Base-by-base conservation (phyloP, 2,113 vertebrate species). In the Psilopsiagon aurifrons region DNA sequence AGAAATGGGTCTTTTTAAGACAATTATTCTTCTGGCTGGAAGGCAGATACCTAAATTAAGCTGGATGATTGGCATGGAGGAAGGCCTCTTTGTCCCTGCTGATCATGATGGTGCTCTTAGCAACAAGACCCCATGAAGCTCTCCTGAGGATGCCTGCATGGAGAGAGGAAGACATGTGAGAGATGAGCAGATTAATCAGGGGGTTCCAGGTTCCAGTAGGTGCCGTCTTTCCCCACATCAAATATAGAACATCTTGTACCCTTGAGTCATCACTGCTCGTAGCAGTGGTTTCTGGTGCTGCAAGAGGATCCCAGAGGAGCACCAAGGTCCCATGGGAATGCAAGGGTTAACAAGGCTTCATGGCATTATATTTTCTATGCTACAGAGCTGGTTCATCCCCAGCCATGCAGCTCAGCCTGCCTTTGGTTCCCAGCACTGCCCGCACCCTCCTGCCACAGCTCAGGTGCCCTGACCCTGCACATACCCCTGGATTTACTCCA, bases 101-200 rank as follows among this genome's bases (percentile, higher is more conserved):
- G 63, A 62, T 54, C 49, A 10, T 4, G 2, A 2, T 1, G 4
- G 17, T 22, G 55, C 31, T 77, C 31, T 64, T 41, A 37, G 51
- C 23, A 75, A 2, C 31, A 4, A 11, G 28, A 31, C 0, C 8
- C 6, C 2, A 0, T 2, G 35, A 22, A 23, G 3, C 5, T 20
- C 80, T 69, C 24, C 63, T 54, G 73, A 41, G 69, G 54, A 19
- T 37, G 41, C 4, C 49, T 59, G 13, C 24, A 59, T 35, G 57
- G 57, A 59, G 57, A 35, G 22, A 59, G n/a, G 22, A 35, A 35
- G 57, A 35, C 1, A 15, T 35, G 62, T 44, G 80, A 31, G 64
- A 27, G 16, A 46, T 0, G 6, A 43, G 16, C 23, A 52, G 33
- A 29, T 35, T 46, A 86, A 55, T 15, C 49, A 52, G 9, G 14